Evolutionary conservation across 2,888 invertebrate species (phyloP).

Genomic region (Tetheella fluctuosa): DNA sequence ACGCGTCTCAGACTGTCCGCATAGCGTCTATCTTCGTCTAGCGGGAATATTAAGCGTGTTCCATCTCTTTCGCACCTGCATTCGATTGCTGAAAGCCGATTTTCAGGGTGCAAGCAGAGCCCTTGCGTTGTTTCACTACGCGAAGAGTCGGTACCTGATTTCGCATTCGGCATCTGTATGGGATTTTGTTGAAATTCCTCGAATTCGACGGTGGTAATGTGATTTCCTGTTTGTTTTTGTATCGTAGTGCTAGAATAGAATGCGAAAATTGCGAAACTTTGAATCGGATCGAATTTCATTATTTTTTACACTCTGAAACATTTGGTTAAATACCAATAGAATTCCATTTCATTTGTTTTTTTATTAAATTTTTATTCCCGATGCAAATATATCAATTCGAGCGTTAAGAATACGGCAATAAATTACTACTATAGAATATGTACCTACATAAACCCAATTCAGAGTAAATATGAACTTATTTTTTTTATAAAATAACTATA

Average conservation of each 20-base stretch:
- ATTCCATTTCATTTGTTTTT: neutral
- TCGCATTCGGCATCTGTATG: slow-evolving; percentile 54
- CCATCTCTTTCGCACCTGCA: slow-evolving; percentile 56
- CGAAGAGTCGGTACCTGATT: slow-evolving; percentile 54
- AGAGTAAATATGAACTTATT: too few relatives aligned
- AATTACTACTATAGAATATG: neutral
- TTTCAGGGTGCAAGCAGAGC: slow-evolving; percentile 52
- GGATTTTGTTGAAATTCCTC: slow-evolving; percentile 15
- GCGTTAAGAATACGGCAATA: neutral
- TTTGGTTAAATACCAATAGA: neutral
- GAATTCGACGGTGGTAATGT: slow-evolving; percentile 10
- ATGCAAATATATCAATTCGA: too few relatives aligned
- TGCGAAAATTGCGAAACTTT: neutral
- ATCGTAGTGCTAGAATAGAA: neutral
- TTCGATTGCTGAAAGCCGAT: slow-evolving; percentile 72
- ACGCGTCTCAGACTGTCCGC: slow-evolving; percentile 73
- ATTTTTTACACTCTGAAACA: neutral
- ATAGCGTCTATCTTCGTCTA: slow-evolving; percentile 55
- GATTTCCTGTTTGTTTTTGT: slow-evolving; percentile 12
- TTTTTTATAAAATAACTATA: too few relatives aligned
- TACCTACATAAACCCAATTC: too few relatives aligned
- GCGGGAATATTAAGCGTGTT: slow-evolving; percentile 28
- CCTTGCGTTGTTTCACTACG: slow-evolving; percentile 69
- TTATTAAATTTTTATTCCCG: neutral
- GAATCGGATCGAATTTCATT: neutral